A percentile compares a stretch with the other conserved stretches of the same genome.
Evolutionary conservation across 2,888 invertebrate genomes (phyloP).

Genomic region (Syritta pipiens): DNA sequence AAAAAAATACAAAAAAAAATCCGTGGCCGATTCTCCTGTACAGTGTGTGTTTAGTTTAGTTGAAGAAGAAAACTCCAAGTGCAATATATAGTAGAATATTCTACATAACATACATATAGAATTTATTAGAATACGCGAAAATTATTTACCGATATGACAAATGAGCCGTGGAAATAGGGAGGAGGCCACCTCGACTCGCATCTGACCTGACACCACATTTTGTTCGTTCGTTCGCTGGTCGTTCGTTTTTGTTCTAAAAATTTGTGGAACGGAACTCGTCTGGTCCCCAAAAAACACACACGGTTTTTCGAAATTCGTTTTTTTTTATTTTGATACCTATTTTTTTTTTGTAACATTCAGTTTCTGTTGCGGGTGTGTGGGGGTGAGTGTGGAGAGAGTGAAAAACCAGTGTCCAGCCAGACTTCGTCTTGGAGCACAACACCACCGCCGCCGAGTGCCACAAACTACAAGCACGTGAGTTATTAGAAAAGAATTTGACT

Average conservation of each 20-base stretch:
- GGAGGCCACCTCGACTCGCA: constrained; percentile 14
- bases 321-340: no score
- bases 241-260: background rate
- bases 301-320: no score
- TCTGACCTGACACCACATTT: background rate
- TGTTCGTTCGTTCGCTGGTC: background rate
- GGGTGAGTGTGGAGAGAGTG: background rate
- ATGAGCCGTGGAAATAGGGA: constrained; percentile 51
- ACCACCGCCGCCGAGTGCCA: background rate
- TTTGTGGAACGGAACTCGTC: background rate
- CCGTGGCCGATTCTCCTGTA: constrained; percentile 39
- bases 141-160: constrained; percentile 61
- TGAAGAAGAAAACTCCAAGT: constrained; percentile 40
- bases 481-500: background rate
- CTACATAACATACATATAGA: background rate
- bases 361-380: constrained; percentile 30
- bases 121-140: constrained; percentile 24
- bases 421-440: background rate
- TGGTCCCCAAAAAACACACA: no score
- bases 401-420: background rate
- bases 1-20: constrained; percentile 51
- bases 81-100: constrained; percentile 41
- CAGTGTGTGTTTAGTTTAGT: constrained; percentile 35
- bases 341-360: constrained; percentile 10
- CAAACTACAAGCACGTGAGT: background rate